Evolutionary conservation across 2,113 vertebrate genomes (phyloP), one percentile per base, ranked within the genome.

Genomic region (Tangachromis dhanisi): DNA sequence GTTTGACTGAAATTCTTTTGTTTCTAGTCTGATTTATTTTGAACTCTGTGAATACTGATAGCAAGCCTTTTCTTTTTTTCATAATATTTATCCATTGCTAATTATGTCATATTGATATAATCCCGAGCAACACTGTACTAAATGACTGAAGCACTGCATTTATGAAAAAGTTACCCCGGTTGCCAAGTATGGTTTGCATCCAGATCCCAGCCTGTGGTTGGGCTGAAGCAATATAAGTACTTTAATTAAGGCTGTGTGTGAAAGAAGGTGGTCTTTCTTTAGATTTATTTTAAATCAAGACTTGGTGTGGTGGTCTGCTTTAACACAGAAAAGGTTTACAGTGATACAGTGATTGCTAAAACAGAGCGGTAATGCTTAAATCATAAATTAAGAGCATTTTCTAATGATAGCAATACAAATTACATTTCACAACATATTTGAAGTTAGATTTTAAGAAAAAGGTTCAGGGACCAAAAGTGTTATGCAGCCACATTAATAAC

Each of bases 221-320:
- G 63, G n/a, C 7, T 24, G n/a, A 71, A 21, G 35, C 63, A 71
- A 40, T 24, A 24, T 9, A 40, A 1, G 33, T 21, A 40, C 63
- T 40, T 40, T 40, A 68, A 40, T 68, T 68, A 68, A 68, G 35
- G 35, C 7, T 71, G 63, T 68, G 63, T 68, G n/a, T n/a, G n/a
- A 40, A 35, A 71, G 63, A 71, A 71, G 35, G 63, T 71, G 63
- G 63, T 71, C 35, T 40, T 71, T 71, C 11, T 40, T 68, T 9
- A 24, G n/a, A 71, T 40, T 71, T 9, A 40, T 14, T 40, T 40
- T 21, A 71, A 40, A 40, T 71, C 11, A 24, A 71, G 63, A 24
- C 63, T 71, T 40, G 31, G 17, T 38, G 35, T 71, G 63, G n/a
- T 40, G 63, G 35, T 71, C 63, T 71, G 63, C 35, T 71, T 21